phyloP scores from a whole-genome alignment of 1,140 invertebrate species.

The Ceratitis capitata region DNA sequence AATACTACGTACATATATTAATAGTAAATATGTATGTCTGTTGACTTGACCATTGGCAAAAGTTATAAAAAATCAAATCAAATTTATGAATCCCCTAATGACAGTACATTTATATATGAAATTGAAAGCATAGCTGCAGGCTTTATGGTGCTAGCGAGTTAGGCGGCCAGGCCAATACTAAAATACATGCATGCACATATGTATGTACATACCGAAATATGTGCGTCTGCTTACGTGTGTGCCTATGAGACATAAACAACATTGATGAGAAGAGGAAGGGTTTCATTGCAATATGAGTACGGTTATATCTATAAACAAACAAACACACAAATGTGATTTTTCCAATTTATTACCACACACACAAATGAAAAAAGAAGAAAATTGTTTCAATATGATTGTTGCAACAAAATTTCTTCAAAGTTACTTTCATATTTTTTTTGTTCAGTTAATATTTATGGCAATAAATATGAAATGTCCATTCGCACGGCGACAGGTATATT shows the following conservation, averaged over 20 bases:
- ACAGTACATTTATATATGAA: neutral
- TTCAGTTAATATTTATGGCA: conserved; percentile 26
- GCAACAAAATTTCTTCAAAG: neutral
- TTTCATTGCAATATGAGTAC: neutral
- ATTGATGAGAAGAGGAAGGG: neutral
- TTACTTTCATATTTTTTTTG: too few species aligned
- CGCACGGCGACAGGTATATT: conserved; percentile 16
- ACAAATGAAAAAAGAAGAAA: neutral
- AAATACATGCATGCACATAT: neutral
- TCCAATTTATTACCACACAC: neutral
- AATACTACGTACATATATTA: neutral
- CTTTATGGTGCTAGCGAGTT: neutral
- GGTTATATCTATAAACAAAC: neutral
- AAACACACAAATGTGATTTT: neutral
- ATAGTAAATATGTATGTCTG: too few species aligned
- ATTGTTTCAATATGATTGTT: neutral
- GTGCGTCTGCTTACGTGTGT: neutral
- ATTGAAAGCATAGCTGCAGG: neutral
- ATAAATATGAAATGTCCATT: conserved; percentile 34
- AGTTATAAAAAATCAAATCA: neutral
- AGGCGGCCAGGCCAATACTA: neutral
- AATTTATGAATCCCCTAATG: conserved; percentile 12
- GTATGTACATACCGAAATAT: neutral
- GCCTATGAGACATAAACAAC: neutral
- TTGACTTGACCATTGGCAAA: neutral